Conservation (phyloP, 2,888 invertebrate genomes). For the Leistus spinibarbis region DNA sequence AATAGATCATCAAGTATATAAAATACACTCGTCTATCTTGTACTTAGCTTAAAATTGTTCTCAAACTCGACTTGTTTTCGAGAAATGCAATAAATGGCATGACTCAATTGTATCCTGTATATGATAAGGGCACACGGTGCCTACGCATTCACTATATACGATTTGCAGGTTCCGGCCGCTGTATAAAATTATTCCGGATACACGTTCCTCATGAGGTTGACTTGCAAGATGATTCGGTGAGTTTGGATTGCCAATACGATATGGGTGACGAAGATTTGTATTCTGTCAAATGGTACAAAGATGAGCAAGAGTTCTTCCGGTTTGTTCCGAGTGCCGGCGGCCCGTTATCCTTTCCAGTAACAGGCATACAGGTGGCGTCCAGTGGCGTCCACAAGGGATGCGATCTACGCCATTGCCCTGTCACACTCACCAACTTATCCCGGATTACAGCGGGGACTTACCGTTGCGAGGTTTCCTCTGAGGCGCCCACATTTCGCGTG, state of each 20-base stretch:
- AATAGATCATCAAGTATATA: not conserved
- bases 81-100: not conserved
- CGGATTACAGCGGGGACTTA: constrained; percentile 15
- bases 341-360: not conserved
- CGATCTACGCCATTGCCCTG: constrained; percentile 19
- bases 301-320: constrained; percentile 61
- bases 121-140: not conserved
- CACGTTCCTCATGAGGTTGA: constrained; percentile 18
- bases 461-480: constrained; percentile 26
- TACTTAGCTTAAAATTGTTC: too few species aligned
- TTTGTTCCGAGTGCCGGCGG: constrained; percentile 42
- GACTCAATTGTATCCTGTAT: not conserved
- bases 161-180: not conserved
- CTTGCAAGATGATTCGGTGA: constrained; percentile 22
- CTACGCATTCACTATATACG: not conserved
- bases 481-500: constrained; percentile 26
- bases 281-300: constrained; percentile 62
- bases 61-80: too few species aligned
- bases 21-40: too few species aligned
- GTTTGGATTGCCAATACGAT: constrained; percentile 58
- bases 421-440: constrained; percentile 13
- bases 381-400: not conserved
- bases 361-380: not conserved
- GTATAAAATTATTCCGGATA: not conserved
- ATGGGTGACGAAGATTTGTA: constrained; percentile 60